Base-by-base conservation (phyloP, 1,140 invertebrate species). In the Laupala kohalensis region DNA sequence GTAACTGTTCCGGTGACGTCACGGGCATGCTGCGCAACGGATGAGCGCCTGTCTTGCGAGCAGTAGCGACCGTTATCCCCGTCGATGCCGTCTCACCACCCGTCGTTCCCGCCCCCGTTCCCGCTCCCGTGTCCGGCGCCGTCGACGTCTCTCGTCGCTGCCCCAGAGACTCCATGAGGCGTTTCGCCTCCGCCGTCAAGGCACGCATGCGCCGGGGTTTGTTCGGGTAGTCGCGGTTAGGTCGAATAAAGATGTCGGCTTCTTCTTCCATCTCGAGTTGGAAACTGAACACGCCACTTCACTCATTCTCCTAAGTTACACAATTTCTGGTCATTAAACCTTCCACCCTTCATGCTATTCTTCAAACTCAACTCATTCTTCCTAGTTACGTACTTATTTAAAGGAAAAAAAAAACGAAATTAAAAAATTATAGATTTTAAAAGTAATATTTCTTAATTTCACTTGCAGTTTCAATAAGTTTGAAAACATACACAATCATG, bases 41-140 rank as follows among this genome's bases (percentile, higher is more conserved):
- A n/a, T n/a, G n/a, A n/a, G n/a, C 85, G 80, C 65, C 89, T 81
- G 73, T 87, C 88, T 86, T 88, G 83, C 37, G 83, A 85, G 74
- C 80, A 71, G 77, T 72, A 4, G 37, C 9, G 19, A 53, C 37
- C 37, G 37, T 19, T 19, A 19, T 53, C 37, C 37, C 37, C 37
- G 19, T 9, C 37, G 37, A 9, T 19, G 9, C 19, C 37, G 37
- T 53, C 9, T 13, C 37, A 9, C 19, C 37, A 6, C 15, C 30
- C 37, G 9, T 19, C 37, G 37, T 53, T 19, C 37, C 19, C 37
- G 37, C 4, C 37, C 37, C 37, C 1, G 37, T 4, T 4, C 37
- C 37, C 37, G 37, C 19, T 19, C 37, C 19, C 37, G 37, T 19
- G 9, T 53, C 37, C 37, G 37, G 9, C 30, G 15, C 30, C 37